A percentile compares a stretch with the other conserved stretches of the same genome.
These are phyloP conservation scores for Alligator sinensis DNA, from an alignment of 2,113 vertebrate species.

Conservation along the genomic window DNA sequence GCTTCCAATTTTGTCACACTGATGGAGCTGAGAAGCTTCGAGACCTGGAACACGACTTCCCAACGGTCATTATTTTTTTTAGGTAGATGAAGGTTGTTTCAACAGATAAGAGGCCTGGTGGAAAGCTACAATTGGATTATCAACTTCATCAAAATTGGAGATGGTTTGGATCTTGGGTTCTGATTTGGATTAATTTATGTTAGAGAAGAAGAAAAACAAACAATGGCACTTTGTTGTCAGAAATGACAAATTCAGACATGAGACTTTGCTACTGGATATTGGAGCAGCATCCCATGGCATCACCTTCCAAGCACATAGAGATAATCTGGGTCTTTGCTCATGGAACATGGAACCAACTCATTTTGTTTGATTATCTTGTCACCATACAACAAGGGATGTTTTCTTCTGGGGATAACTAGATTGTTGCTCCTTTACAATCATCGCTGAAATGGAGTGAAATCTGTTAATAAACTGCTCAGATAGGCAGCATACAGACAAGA, in stretches of 20 bases:
- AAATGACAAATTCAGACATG: neutral
- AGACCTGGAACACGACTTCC: neutral
- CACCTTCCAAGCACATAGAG: neutral
- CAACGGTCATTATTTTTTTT: neutral
- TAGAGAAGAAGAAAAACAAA: neutral
- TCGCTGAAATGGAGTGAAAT: no score
- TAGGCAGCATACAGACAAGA: rapidly evolving
- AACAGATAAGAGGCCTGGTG: neutral
- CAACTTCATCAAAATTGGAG: neutral
- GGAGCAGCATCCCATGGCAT: neutral
- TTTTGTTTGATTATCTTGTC: neutral
- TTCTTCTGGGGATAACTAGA: neutral
- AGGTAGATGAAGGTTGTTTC: neutral
- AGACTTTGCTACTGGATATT: neutral
- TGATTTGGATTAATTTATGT: neutral
- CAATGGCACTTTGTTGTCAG: neutral
- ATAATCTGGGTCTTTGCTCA: neutral
- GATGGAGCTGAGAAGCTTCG: neutral
- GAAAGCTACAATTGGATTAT: neutral
- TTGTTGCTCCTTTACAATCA: neutral
- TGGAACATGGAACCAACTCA: neutral
- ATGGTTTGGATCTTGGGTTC: neutral
- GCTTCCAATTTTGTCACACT: neutral
- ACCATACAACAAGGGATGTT: neutral
- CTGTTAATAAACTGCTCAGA: neutral